Evolutionary conservation across 2,797 vertebrate species (phyloP).

Genomic region (Danionella dracula): DNA sequence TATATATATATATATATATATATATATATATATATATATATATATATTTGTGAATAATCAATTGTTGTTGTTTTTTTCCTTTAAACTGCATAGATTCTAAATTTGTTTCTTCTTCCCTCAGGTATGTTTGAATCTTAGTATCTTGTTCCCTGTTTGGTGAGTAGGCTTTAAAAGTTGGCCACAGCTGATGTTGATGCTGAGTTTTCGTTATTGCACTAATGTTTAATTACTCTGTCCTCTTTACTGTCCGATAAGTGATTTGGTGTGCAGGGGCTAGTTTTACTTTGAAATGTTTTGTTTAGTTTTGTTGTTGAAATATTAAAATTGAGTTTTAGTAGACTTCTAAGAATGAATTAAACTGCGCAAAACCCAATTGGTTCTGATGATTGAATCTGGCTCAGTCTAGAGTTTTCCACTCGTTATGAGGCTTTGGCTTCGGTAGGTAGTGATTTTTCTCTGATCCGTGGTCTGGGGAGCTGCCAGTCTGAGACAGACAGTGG

Average conservation of each 20-base stretch:
- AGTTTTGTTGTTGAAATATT: no score
- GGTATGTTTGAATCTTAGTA: conserved; percentile 2
- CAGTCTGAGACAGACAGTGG: neutral
- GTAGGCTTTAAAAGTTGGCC: neutral
- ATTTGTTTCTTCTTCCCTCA: neutral
- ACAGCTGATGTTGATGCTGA: no score
- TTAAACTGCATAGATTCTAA: neutral
- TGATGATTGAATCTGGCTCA: neutral
- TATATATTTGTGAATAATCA: no score
- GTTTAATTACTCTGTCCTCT: no score
- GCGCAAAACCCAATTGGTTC: neutral
- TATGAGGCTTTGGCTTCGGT: conserved; percentile 9
- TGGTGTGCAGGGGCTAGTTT: no score
- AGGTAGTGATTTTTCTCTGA: conserved; percentile 30
- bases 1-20: no score
- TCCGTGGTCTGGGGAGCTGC: conserved; percentile 15
- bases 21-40: no score
- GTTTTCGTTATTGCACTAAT: no score
- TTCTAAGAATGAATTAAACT: conserved; percentile 3
- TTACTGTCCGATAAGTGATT: no score
- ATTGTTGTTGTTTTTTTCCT: no score
- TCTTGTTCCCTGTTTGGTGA: neutral
- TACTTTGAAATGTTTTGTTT: no score
- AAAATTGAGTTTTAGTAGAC: neutral
- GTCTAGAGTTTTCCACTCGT: conserved; percentile 22